Evolutionary conservation across 2,113 vertebrate species (phyloP), one percentile per base, ranked within the genome.

Genomic region (Syrmaticus mikado): DNA sequence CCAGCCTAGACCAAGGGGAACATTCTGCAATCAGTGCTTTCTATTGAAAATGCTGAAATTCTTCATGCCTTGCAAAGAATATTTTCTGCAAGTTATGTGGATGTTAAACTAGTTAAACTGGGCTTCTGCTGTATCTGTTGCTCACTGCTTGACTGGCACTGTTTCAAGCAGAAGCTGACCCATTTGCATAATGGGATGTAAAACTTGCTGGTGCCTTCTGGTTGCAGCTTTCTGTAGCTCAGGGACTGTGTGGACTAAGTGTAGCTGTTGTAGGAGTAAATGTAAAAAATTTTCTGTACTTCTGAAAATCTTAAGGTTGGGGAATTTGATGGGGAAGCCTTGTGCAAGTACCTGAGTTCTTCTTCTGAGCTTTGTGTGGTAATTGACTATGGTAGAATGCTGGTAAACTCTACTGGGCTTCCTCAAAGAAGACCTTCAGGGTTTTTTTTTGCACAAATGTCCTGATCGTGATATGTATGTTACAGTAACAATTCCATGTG

Each of bases 361-460:
- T n/a, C n/a, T n/a, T n/a, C n/a, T 76, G 76, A 40, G 64, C 11
- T 24, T 82, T 25, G 66, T 17, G 3, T 38, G 30, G 10, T 64
- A 16, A 8, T 41, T 74, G 43, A 18, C 22, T 82, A 2, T 40
- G 1, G 0, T 1, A 13, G 14, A 61, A 8, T 61, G 27, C 17
- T 57, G 24, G 48, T 46, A 90, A 67, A 11, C 3, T 48, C 38
- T 84, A 1, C 41, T 38, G 48, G 34, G 50, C 52, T 82, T 65
- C 9, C 8, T 0, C 1, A 3, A 55, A 57, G 40, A 87, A 6
- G 6, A 61, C 2, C 0, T 1, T 76, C 13, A 7, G 52, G 27
- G 9, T 28, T 52, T 27, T 28, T 53, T 6, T 7, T 11, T 58
- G 52, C 32, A n/a, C 32, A 85, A 48, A 24, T 22, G 3, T 12